Evolutionary conservation across 2,113 vertebrate genomes (phyloP).

Genomic region (Arvicanthis niloticus): DNA sequence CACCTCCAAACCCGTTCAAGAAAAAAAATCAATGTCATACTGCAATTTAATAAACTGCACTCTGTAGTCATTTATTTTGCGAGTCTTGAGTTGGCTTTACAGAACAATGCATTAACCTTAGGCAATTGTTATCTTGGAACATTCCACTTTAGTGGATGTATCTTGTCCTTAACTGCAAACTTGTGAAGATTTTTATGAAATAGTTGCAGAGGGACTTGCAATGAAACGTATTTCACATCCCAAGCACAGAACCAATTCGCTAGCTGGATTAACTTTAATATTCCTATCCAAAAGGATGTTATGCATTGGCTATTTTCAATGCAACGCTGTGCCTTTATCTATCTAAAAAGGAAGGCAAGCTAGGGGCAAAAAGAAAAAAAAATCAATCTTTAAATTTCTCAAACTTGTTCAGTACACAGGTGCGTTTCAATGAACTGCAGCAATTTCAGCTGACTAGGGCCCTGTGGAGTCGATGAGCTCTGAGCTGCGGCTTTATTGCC

Average conservation of each 20-base stretch:
- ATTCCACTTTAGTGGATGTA: slow-evolving; percentile 76
- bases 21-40: slow-evolving; percentile 35
- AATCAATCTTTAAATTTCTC: slow-evolving; percentile 84
- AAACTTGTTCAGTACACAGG: slow-evolving; percentile 82
- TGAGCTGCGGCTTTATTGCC: slow-evolving; percentile 84
- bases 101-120: slow-evolving; percentile 75
- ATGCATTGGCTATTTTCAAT: slow-evolving; percentile 85
- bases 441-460: slow-evolving; percentile 85
- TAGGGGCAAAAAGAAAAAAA: slow-evolving; percentile 70
- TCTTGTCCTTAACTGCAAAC: slow-evolving; percentile 83
- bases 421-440: slow-evolving; percentile 84
- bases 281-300: slow-evolving; percentile 79
- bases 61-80: slow-evolving; percentile 65
- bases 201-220: slow-evolving; percentile 80
- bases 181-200: slow-evolving; percentile 85
- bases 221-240: slow-evolving; percentile 84
- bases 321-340: slow-evolving; percentile 77
- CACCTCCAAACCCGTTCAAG: not conserved
- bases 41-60: slow-evolving; percentile 70
- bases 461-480: slow-evolving; percentile 81
- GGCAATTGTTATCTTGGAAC: slow-evolving; percentile 80
- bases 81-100: slow-evolving; percentile 64
- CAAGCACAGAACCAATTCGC: slow-evolving; percentile 86
- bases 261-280: slow-evolving; percentile 86
- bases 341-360: slow-evolving; percentile 81